Evolutionary conservation across 2,113 vertebrate genomes (phyloP).

Genomic region (Nothocercus nigrocapillus): DNA sequence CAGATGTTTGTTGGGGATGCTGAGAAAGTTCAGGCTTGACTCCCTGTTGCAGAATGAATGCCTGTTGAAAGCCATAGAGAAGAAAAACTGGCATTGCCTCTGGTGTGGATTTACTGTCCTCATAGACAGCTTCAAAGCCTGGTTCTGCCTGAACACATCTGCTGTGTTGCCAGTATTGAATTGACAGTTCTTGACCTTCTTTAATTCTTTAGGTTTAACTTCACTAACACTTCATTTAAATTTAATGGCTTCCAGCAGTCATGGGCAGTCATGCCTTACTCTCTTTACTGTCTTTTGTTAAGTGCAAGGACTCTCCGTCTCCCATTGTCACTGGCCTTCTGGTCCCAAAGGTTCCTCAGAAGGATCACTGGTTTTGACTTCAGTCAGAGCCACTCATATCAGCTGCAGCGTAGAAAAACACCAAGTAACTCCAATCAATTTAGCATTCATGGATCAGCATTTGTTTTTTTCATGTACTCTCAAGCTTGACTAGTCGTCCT

Average conservation of each 20-base stretch:
- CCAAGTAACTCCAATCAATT: conserved; percentile 3
- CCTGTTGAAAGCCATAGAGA: conserved; percentile 13
- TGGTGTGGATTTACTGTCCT: conserved; percentile 31
- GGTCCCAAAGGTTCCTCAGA: conserved; percentile 33
- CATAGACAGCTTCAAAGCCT: conserved; percentile 22
- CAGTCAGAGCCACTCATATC: not conserved
- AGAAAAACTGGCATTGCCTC: not conserved
- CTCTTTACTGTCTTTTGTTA: not conserved
- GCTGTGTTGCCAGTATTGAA: not conserved
- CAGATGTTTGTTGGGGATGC: not conserved
- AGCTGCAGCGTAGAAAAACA: conserved; percentile 17
- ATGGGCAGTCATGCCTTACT: conserved; percentile 23
- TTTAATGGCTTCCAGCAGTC: conserved; percentile 59
- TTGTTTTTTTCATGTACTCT: conserved; percentile 61
- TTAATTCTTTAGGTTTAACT: conserved; percentile 67
- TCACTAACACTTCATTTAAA: conserved; percentile 68
- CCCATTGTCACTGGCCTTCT: not conserved
- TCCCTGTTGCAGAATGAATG: not conserved
- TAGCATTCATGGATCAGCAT: not conserved
- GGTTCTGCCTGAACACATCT: not conserved
- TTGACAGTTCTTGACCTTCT: conserved; percentile 65
- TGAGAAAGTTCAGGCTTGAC: not conserved
- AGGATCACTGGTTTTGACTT: conserved; percentile 4
- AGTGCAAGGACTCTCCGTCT: conserved; percentile 20
- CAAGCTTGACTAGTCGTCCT: conserved; percentile 54